Evolutionary conservation across 2,797 vertebrate genomes (phyloP), one percentile per base, ranked within the genome.

Genomic region (Cygnus olor): DNA sequence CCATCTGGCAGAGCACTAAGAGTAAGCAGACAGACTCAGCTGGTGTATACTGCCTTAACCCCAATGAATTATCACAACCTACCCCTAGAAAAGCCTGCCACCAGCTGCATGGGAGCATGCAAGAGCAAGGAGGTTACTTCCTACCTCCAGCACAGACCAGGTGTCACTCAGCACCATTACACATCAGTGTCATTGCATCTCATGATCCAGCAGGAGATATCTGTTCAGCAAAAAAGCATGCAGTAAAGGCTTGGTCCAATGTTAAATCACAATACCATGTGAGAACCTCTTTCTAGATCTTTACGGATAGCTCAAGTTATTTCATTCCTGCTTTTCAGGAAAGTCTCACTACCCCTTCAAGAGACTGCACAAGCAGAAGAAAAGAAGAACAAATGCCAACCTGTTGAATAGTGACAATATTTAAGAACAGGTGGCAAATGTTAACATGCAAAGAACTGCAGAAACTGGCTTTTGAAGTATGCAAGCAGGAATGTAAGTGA

Each of bases 401-500:
- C 11, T 42, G 28, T 14, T 70, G 68, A 66, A 45, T 0, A 83
- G n/a, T 24, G 24, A 60, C 58, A 72, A 19, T n/a, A 51, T 7
- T 53, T 74, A 82, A 81, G 57, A 73, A 64, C 4, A 68, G 44
- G 36, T n/a, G 64, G n/a, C 21, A 94, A 88, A 81, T 11, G 40
- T 65, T 76, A 87, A 76, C 40, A 49, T 22, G 45, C 47, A 86
- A 80, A 89, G 38, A 93, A 68, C 28, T 72, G 22, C 53, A 85
- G 57, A 90, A 94, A 93, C 14, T 34, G 68, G 18, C 28, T 69
- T 16, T 58, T 49, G 56, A 22, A 25, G 28, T 44, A 60, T 28
- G 11, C 42, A 96, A 81, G 42, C 53, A 92, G 32, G 71, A 92
- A 73, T 40, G 14, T 60, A 81, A 92, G 28, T 51, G 85, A 65